phyloP scores from a whole-genome alignment of 2,797 vertebrate species.

The Halcyon leucocephala region DNA sequence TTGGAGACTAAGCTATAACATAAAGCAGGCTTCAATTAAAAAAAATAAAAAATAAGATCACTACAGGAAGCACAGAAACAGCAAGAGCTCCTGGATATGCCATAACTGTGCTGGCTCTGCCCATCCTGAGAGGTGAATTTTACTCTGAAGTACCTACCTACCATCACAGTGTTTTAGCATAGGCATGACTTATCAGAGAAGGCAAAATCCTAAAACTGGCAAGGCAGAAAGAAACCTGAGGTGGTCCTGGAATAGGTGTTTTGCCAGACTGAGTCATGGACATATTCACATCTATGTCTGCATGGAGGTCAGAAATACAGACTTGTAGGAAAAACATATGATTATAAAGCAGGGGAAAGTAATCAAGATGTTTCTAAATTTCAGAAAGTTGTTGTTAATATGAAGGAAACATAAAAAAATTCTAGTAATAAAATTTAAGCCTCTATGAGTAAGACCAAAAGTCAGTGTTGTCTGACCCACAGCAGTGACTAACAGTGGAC shows the following conservation, averaged over 20 bases:
- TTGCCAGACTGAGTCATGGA: background rate
- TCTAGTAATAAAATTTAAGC: background rate
- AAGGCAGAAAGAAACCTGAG: background rate
- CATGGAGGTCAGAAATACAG: background rate
- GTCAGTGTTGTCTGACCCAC: background rate
- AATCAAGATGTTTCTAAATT: background rate
- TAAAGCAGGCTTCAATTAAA: background rate
- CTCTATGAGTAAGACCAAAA: background rate
- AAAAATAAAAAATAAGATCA: background rate
- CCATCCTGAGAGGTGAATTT: background rate
- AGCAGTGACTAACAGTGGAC: rapidly evolving
- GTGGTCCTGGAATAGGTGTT: background rate
- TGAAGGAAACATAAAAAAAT: background rate
- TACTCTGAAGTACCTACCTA: background rate
- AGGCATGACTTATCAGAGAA: background rate
- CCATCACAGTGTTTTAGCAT: background rate
- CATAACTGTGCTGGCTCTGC: background rate
- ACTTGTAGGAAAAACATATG: background rate
- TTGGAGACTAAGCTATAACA: background rate
- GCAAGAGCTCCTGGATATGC: background rate
- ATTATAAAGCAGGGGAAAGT: background rate
- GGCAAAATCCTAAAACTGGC: background rate
- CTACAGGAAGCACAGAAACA: background rate
- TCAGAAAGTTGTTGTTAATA: background rate
- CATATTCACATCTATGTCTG: background rate